Conservation (phyloP, 2,888 invertebrate genomes). For the Megaustenia siamemsis region DNA sequence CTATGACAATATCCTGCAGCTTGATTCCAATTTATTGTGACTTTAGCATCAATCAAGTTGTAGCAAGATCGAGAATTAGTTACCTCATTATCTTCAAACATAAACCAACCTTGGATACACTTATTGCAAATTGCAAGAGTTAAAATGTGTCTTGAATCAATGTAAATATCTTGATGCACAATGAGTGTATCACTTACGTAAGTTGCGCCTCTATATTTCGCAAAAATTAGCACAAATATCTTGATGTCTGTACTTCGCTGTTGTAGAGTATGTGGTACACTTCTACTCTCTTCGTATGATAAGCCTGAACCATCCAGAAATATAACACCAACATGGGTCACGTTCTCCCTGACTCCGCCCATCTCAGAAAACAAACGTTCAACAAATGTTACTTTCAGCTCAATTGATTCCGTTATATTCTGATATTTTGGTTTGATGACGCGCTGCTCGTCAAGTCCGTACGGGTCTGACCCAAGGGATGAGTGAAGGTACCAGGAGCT, state of each 20-base stretch:
- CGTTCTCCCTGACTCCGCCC: background rate
- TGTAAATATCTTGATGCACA: background rate
- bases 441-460: background rate
- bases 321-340: background rate
- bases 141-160: background rate
- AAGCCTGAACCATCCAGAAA: background rate
- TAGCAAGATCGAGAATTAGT: background rate
- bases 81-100: background rate
- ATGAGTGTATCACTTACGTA: background rate
- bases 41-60: background rate
- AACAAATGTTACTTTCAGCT: background rate
- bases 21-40: background rate
- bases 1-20: background rate
- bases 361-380: conserved; percentile 12
- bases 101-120: background rate
- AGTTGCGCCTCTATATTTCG: background rate
- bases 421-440: background rate
- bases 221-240: background rate
- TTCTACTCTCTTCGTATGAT: background rate
- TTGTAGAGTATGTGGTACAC: background rate
- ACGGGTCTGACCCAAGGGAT: background rate
- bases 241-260: background rate
- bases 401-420: background rate
- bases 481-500: background rate
- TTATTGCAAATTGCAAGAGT: background rate